A percentile compares a stretch with the other conserved stretches of the same genome.
Evolutionary conservation across 2,113 vertebrate species (phyloP).

Genomic region (Tonatia bakeri): DNA sequence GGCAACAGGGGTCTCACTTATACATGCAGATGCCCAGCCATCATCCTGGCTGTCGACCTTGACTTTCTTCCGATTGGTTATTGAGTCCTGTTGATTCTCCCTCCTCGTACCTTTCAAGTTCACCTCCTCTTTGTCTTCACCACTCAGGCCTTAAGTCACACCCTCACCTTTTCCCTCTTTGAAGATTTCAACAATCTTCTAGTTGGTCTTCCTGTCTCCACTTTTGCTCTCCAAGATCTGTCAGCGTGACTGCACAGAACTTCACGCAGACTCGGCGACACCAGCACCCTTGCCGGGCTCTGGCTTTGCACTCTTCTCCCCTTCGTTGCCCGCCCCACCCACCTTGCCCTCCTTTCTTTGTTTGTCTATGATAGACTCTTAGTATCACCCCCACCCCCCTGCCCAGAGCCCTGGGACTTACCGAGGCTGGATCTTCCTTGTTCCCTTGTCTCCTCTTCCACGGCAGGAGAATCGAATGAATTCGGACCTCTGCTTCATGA

Average conservation of each 20-base stretch:
- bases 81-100: neutral
- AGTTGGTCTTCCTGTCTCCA: neutral
- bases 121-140: neutral
- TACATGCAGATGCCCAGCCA: neutral
- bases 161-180: neutral
- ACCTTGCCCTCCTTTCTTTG: neutral
- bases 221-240: neutral
- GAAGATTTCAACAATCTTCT: neutral
- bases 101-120: neutral
- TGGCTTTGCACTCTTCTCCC: neutral
- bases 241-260: neutral
- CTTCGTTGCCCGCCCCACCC: fast-evolving
- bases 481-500: neutral
- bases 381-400: neutral
- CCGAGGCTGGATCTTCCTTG: neutral
- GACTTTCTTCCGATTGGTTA: neutral
- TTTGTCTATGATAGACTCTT: neutral
- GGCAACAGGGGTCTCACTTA: fast-evolving
- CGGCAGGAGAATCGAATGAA: neutral
- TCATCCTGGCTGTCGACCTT: neutral
- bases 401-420: neutral
- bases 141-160: neutral
- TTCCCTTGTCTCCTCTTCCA: neutral
- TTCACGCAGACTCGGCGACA: neutral
- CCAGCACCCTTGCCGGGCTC: neutral